Percentiles rank a stretch among this genome's conserved stretches.
These are phyloP conservation scores for Menidia menidia DNA, from an alignment of 2,797 vertebrate species.

Conservation along the genomic window DNA sequence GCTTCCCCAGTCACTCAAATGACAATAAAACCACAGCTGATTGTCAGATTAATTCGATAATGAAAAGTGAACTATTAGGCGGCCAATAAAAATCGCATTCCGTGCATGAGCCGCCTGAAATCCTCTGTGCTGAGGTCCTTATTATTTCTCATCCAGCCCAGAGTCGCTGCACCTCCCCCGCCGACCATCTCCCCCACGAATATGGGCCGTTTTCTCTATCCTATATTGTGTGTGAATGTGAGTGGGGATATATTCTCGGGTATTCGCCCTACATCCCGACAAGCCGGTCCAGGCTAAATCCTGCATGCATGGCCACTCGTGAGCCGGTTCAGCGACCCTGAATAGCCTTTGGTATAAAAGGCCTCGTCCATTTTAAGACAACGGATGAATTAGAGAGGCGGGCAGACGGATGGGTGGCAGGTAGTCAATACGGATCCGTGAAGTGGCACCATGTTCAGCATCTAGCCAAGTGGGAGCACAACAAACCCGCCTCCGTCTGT, in stretches of 20 bases:
- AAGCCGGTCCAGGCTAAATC: slow-evolving; percentile 61
- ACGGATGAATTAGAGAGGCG: slow-evolving; percentile 42
- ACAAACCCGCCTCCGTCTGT: slow-evolving; percentile 55
- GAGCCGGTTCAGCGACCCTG: slow-evolving; percentile 62
- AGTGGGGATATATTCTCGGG: slow-evolving; percentile 43
- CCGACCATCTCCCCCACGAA: slow-evolving; percentile 61
- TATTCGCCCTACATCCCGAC: slow-evolving; percentile 66
- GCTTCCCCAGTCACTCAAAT: slow-evolving; percentile 5
- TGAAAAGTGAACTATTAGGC: slow-evolving; percentile 33
- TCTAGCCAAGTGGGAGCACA: slow-evolving; percentile 53
- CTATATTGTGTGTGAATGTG: slow-evolving; percentile 3
- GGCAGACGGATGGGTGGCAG: slow-evolving; percentile 35
- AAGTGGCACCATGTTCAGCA: slow-evolving; percentile 63
- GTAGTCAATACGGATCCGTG: slow-evolving; percentile 45
- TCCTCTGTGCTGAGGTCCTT: slow-evolving; percentile 61
- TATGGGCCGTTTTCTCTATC: slow-evolving; percentile 38
- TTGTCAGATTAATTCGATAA: slow-evolving; percentile 29
- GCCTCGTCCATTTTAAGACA: slow-evolving; percentile 73
- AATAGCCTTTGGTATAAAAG: slow-evolving; percentile 52
- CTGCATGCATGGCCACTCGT: slow-evolving; percentile 49
- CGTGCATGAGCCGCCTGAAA: slow-evolving; percentile 52
- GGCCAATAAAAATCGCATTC: slow-evolving; percentile 48
- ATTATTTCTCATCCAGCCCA: slow-evolving; percentile 65
- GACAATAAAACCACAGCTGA: slow-evolving; percentile 30
- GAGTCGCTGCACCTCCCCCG: slow-evolving; percentile 62